Evolutionary conservation across 2,888 invertebrate species (phyloP), one percentile per base, ranked within the genome.

Genomic region (Crepidodera aurea): DNA sequence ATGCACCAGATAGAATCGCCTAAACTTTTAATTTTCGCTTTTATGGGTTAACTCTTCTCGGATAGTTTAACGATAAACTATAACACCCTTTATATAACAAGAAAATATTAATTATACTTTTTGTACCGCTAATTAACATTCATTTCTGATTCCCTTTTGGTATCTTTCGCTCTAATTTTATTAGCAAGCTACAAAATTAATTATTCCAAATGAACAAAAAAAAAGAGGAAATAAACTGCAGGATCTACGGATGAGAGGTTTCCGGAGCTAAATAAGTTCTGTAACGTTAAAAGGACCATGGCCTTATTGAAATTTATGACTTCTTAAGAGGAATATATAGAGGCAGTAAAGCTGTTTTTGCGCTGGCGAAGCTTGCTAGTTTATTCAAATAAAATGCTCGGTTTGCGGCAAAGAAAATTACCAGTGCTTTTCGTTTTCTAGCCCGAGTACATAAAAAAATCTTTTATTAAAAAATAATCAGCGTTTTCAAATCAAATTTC

Each of bases 271-370:
- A 67, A 63, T 67, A 63, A 63, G 65, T 61, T 62, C 62, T 53
- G 61, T 62, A 58, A 66, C 64, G 64, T 60, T 62, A 57, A 64
- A 68, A 66, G 60, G 60, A 68, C 60, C 58, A 64, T 62, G 61
- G 65, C 61, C 60, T 64, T 64, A 67, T 64, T 60, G 66, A 60
- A 67, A 69, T 69, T 68, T 68, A 69, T 66, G 60, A 57, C 66
- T 64, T 65, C 66, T 68, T 67, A 68, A 69, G 63, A 62, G 61
- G 65, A 65, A 69, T 69, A 69, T 69, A 69, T 68, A 65, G 65
- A 60, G 66, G 65, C 62, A 60, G 57, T 59, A 62, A 64, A 59
- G 66, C 64, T 64, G 66, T 68, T 63, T 60, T 60, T 60, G 54
- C 54, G 55, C 65, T 44, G 44, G 60, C 57, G 63, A 60, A 64